Conservation (phyloP, 2,888 invertebrate genomes). For the Arge pagana region DNA sequence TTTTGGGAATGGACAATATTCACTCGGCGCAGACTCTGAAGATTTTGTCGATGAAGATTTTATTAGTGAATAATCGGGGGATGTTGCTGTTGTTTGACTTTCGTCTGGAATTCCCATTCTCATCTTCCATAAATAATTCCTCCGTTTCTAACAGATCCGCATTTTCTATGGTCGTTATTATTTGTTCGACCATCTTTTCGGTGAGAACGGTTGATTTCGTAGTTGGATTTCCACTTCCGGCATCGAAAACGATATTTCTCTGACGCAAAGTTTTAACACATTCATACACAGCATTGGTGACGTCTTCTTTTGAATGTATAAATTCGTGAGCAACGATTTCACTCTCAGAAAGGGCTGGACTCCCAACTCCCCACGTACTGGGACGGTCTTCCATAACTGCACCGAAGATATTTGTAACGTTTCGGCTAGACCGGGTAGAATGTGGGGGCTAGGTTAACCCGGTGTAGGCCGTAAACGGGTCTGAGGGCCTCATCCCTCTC, state of each 20-base stretch:
- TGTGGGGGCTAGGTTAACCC: no score
- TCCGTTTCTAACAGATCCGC: background rate
- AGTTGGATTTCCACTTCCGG: background rate
- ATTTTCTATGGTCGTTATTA: conserved; percentile 2
- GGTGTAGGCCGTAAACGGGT: no score
- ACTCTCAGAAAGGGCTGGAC: background rate
- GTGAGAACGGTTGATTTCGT: background rate
- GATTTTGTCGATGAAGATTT: background rate
- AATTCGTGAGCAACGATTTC: background rate
- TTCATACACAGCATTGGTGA: conserved; percentile 1
- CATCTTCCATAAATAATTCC: background rate
- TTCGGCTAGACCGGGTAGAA: no score
- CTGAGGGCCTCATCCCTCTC: no score
- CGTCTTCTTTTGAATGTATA: conserved; percentile 1
- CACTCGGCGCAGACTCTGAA: background rate
- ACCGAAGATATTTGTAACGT: no score
- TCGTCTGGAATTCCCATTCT: background rate
- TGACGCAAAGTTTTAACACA: background rate
- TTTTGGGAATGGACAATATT: background rate
- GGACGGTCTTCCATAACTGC: background rate
- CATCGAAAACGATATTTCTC: conserved; percentile 1
- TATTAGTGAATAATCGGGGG: background rate
- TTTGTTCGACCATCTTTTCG: conserved; percentile 3
- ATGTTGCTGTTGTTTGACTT: background rate
- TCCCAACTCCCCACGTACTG: background rate